A percentile compares a stretch with the other conserved stretches of the same genome.
Evolutionary conservation across 23 tunicate species (phyloP).

Genomic region (Trididemnum miniatum): DNA sequence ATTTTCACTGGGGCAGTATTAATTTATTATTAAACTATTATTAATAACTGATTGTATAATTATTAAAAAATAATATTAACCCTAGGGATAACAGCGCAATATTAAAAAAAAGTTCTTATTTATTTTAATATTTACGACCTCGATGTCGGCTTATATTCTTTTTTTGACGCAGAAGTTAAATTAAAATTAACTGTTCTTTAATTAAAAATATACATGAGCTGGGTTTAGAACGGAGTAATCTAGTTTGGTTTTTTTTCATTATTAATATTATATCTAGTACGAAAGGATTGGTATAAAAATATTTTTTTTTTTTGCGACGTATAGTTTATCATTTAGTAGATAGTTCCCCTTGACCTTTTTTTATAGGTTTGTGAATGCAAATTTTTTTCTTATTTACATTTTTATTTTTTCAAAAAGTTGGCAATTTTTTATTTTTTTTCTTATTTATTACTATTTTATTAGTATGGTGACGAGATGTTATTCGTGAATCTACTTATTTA

Average conservation of each 20-base stretch:
- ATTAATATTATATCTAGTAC: constrained; percentile 17
- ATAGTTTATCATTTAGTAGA: constrained; percentile 24
- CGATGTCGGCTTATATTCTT: constrained; percentile 34
- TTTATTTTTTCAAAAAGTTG: neutral
- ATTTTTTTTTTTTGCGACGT: constrained; percentile 23
- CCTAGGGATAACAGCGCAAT: constrained; percentile 50
- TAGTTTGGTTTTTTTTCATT: constrained; percentile 33
- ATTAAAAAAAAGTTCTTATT: constrained; percentile 9
- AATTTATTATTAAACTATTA: neutral
- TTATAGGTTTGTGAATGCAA: neutral
- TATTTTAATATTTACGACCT: constrained; percentile 29
- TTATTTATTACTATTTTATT: neutral
- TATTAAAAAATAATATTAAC: constrained; percentile 4
- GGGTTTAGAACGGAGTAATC: constrained; percentile 41
- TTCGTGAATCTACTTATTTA: constrained; percentile 1
- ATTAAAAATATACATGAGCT: constrained; percentile 25
- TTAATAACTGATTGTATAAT: neutral
- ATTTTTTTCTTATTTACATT: neutral
- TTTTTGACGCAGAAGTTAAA: neutral
- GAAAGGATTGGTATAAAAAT: constrained; percentile 19
- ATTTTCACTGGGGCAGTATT: constrained; percentile 24
- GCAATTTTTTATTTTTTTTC: neutral
- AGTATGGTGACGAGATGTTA: constrained; percentile 29
- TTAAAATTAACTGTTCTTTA: constrained; percentile 9
- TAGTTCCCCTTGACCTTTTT: constrained; percentile 23